Evolutionary conservation across 2,888 invertebrate genomes (phyloP), one percentile per base, ranked within the genome.

Genomic region (Amphiduros pacificus): DNA sequence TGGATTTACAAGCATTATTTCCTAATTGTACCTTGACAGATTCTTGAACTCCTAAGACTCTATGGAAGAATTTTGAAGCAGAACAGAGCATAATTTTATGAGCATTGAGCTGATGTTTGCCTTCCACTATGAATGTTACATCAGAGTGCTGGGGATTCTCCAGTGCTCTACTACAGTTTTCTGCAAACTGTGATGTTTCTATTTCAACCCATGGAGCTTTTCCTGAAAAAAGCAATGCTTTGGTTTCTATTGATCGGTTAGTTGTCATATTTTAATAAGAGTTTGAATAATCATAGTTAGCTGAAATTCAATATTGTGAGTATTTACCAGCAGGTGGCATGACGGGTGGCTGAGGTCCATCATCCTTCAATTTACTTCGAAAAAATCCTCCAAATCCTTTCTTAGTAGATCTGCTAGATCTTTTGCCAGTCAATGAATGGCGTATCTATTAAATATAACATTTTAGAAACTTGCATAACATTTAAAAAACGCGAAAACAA

Each of bases 301-400:
- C n/a, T n/a, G n/a, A n/a, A n/a, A n/a, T n/a, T n/a, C n/a, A n/a
- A n/a, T n/a, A 49, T 49, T 49, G 9, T 49, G 49, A 49, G 11
- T 14, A 66, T 61, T 59, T 59, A 77, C 78, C 77, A 50, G 77
- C 74, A n/a, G 76, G 74, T 5, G 77, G 77, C 78, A 79, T 78
- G 0, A 77, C 71, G 4, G 77, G 77, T 4, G 77, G 44, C n/a
- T 41, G 26, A 5, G 44, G 55, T 2, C 26, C 28, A 11, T 55
- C 24, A 5, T 31, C 24, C n/a, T n/a, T n/a, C n/a, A n/a, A n/a
- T n/a, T n/a, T n/a, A n/a, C n/a, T n/a, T n/a, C n/a, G n/a, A n/a
- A n/a, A n/a, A 11, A 41, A 22, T 17, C 36, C 26, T 5, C 4
- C 6, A 3, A 14, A 40, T 40, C 24, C 5, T 40, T n/a, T 41